Base-by-base conservation (phyloP, 2,797 vertebrate species). In the Microctenopoma lineatum region DNA sequence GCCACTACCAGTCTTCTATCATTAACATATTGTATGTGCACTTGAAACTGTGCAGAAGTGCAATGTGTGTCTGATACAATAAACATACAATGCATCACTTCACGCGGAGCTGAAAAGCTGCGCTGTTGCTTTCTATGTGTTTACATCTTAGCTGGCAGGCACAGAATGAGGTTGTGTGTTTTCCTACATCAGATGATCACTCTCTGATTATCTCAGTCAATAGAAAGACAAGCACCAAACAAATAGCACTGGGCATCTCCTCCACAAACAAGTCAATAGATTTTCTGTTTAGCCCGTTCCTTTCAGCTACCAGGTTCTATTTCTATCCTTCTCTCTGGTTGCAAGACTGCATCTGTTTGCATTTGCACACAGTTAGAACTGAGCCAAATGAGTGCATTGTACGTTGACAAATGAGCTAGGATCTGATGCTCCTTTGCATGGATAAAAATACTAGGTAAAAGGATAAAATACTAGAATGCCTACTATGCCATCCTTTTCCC, bases 241-340 rank as follows among this genome's bases (percentile, higher is more conserved):
- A 76, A 68, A 71, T 72, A 89, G 75, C 78, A 84, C 79, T 58
- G 83, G 92, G 92, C 86, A 66, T 79, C 84, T 93, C 90, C 92
- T 90, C 76, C 76, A 89, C 90, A 93, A 94, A 92, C 89, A 92
- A 90, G 79, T 84, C 88, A 94, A 94, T 93, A 81, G 89, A 94
- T 94, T 94, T 94, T 93, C 34, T 93, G 87, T 93, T 93, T 90
- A 89, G 88, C 93, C 88, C 91, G 77, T 89, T 94, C 90, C 85
- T 92, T 93, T 92, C 92, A 92, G 90, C 92, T 90, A 86, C 91
- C 88, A 89, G 89, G 88, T 25, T 25, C 39, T 59, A 91, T 93
- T 72, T 75, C 16, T 67, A 29, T 65, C 38, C n/a, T 39, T 59
- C 26, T 62, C 11, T 65, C 48, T 53, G 26, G n/a, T 44, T 53